Percentiles rank a stretch among this genome's conserved stretches.
Evolutionary conservation across 2,888 invertebrate genomes (phyloP).

Genomic region (Epicampocera succincta): DNA sequence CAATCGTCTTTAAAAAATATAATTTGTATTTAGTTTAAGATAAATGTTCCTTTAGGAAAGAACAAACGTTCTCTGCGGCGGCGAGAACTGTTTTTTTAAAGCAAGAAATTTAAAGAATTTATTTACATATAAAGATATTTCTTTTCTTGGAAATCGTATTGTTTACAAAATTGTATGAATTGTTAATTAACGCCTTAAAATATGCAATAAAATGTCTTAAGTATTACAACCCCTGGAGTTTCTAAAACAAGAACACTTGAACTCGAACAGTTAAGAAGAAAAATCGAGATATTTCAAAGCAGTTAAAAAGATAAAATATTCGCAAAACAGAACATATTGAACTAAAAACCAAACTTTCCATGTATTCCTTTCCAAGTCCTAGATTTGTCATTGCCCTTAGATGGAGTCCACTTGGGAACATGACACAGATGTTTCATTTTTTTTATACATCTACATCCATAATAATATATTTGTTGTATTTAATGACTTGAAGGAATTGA

Average conservation of each 20-base stretch:
- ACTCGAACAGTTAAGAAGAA: neutral
- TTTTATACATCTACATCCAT: too few relatives aligned
- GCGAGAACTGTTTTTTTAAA: neutral
- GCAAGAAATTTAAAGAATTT: neutral
- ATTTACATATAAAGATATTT: neutral
- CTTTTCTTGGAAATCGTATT: slow-evolving; percentile 15
- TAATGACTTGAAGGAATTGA: too few relatives aligned
- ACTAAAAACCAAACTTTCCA: too few relatives aligned
- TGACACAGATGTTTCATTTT: too few relatives aligned
- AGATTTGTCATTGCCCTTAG: too few relatives aligned
- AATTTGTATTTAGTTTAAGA: slow-evolving; percentile 23
- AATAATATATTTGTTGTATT: too few relatives aligned
- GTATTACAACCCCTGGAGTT: neutral
- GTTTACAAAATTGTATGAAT: slow-evolving; percentile 31
- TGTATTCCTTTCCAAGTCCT: too few relatives aligned
- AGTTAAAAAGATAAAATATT: too few relatives aligned
- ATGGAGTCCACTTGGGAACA: too few relatives aligned
- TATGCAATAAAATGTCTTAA: slow-evolving; percentile 44
- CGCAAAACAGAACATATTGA: too few relatives aligned
- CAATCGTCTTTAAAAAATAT: neutral
- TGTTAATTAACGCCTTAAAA: slow-evolving; percentile 39
- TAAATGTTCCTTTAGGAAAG: slow-evolving; percentile 35
- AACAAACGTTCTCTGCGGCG: neutral
- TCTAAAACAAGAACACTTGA: neutral
- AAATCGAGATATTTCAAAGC: too few relatives aligned